Evolutionary conservation across 1,140 invertebrate species (phyloP).

Genomic region (Euwallacea similis): DNA sequence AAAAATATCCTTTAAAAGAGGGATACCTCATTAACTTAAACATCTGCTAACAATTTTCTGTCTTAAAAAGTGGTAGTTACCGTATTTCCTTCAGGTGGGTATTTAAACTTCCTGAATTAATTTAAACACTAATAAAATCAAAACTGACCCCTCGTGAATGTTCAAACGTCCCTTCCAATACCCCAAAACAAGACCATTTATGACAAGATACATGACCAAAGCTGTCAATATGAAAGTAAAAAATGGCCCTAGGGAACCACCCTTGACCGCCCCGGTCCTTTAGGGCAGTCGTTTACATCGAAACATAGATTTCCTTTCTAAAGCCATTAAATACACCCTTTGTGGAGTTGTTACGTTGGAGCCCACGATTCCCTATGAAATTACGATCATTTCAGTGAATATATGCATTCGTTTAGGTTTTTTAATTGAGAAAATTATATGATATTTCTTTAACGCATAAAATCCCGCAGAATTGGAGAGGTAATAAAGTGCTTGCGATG

Average conservation of each 20-base stretch:
- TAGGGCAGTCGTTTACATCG: conserved; percentile 30
- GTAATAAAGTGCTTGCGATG: too few species aligned
- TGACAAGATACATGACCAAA: conserved; percentile 36
- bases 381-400: too few species aligned
- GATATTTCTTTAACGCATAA: too few species aligned
- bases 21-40: neutral
- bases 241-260: conserved; percentile 29
- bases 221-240: conserved; percentile 35
- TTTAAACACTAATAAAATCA: too few species aligned
- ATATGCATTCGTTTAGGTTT: too few species aligned
- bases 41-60: neutral
- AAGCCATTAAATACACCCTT: conserved; percentile 31
- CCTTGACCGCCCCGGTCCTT: conserved; percentile 35
- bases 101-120: too few species aligned
- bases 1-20: neutral
- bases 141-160: neutral
- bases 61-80: neutral
- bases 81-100: too few species aligned
- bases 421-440: too few species aligned
- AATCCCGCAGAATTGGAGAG: too few species aligned
- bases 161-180: neutral
- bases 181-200: conserved; percentile 20
- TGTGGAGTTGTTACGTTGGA: neutral
- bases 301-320: conserved; percentile 38
- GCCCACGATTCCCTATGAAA: too few species aligned